A percentile compares a stretch with the other conserved stretches of the same genome.
Conservation (phyloP, 1,140 invertebrate species). For the Macrotrachela quadricornifera region DNA sequence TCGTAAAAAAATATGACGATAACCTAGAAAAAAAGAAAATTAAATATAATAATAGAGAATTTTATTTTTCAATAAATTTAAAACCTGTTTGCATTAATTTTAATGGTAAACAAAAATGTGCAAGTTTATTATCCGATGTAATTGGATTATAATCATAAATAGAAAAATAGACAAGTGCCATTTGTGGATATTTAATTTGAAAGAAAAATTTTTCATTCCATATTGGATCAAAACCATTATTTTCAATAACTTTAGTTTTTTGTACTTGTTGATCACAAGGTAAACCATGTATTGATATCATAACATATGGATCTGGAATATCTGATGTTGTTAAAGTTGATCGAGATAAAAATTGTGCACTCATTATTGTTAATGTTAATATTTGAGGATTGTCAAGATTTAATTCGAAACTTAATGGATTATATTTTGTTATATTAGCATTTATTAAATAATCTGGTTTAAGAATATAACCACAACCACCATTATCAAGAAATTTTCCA, state of each 20-base stretch:
- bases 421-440: neutral
- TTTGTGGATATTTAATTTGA: constrained; percentile 29
- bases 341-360: constrained; percentile 11
- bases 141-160: constrained; percentile 27
- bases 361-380: constrained; percentile 3
- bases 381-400: neutral
- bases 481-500: constrained; percentile 26
- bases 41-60: too few species aligned
- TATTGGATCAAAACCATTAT: constrained; percentile 36
- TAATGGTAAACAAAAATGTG: too few species aligned
- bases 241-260: neutral
- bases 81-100: too few species aligned
- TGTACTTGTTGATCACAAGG: neutral
- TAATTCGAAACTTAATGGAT: neutral
- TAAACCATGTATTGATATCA: neutral
- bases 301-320: neutral
- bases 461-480: constrained; percentile 25
- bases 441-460: constrained; percentile 18
- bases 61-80: too few species aligned
- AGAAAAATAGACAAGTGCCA: constrained; percentile 34
- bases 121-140: too few species aligned
- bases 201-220: constrained; percentile 36
- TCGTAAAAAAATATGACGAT: too few species aligned
- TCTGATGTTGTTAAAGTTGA: constrained; percentile 61
- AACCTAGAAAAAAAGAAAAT: too few species aligned